Conservation (phyloP, 2,888 invertebrate genomes). For the Ditula angustiorana region DNA sequence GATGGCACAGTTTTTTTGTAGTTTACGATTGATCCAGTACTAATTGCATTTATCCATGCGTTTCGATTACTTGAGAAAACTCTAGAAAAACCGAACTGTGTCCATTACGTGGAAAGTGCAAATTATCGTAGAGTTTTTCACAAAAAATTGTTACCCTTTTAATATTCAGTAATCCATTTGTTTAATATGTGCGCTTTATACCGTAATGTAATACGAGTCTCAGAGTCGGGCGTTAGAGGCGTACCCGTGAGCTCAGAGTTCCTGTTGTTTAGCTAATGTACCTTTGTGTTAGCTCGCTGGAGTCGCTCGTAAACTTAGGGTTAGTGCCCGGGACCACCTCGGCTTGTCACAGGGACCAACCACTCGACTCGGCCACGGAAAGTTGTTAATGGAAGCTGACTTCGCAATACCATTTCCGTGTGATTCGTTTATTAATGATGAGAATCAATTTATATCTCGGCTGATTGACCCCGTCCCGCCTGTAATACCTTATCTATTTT, state of each 20-base stretch:
- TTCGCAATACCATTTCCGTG: not conserved
- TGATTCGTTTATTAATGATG: too few relatives aligned
- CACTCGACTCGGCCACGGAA: not conserved
- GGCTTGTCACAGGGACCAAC: slow-evolving; percentile 42
- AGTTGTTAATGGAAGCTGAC: not conserved
- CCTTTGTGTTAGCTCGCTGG: slow-evolving; percentile 64
- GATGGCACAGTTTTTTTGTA: too few relatives aligned
- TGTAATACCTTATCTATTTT: too few relatives aligned
- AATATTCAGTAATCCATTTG: slow-evolving; percentile 5
- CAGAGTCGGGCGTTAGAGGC: slow-evolving; percentile 43
- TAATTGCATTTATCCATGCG: too few relatives aligned
- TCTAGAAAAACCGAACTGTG: too few relatives aligned
- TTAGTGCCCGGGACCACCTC: slow-evolving; percentile 52
- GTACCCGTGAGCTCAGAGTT: slow-evolving; percentile 61
- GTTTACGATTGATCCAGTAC: too few relatives aligned
- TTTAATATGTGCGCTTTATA: slow-evolving; percentile 1
- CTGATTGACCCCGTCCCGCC: too few relatives aligned
- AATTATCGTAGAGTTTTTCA: too few relatives aligned
- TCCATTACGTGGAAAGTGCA: too few relatives aligned
- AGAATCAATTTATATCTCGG: not conserved
- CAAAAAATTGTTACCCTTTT: too few relatives aligned
- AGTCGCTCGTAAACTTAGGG: slow-evolving; percentile 60
- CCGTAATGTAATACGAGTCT: slow-evolving; percentile 14
- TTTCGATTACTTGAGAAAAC: too few relatives aligned
- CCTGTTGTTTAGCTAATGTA: slow-evolving; percentile 73